Percentiles rank a stretch among this genome's conserved stretches.
Evolutionary conservation across 2,113 vertebrate genomes (phyloP).

Genomic region (Chloroceryle aenea): DNA sequence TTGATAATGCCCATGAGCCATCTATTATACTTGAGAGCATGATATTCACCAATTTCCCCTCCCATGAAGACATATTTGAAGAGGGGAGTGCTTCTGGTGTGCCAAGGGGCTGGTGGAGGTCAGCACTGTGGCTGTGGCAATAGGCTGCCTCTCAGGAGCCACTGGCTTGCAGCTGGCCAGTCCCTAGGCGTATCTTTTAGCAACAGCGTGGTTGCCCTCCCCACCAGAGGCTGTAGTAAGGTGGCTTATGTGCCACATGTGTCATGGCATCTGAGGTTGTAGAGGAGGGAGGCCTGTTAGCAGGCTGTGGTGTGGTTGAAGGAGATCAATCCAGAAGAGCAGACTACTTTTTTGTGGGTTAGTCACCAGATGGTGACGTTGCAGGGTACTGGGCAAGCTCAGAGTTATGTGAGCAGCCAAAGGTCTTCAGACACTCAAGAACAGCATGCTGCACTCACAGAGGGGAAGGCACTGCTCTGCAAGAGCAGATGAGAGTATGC

Average conservation of each 20-base stretch:
- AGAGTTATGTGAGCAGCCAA: neutral
- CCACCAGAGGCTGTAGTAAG: neutral
- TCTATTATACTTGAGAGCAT: neutral
- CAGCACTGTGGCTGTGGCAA: neutral
- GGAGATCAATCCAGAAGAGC: neutral
- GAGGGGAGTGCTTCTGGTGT: neutral
- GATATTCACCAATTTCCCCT: neutral
- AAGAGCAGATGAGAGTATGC: neutral
- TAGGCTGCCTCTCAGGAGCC: neutral
- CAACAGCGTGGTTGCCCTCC: fast-evolving
- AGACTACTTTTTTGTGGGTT: neutral
- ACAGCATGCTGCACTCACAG: neutral
- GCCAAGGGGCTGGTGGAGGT: neutral
- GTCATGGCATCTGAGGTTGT: fast-evolving
- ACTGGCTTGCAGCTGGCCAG: fast-evolving
- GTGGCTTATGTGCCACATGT: fast-evolving
- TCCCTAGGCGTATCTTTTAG: neutral
- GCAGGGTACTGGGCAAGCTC: neutral
- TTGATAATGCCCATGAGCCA: neutral
- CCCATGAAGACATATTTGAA: neutral
- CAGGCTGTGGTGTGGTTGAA: fast-evolving
- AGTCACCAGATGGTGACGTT: neutral
- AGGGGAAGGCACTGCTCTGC: neutral
- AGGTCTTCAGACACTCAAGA: neutral
- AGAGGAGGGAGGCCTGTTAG: neutral